These are phyloP conservation scores for Argyresthia albistria DNA, from an alignment of 2,888 invertebrate genomes.

Conservation along the genomic window DNA sequence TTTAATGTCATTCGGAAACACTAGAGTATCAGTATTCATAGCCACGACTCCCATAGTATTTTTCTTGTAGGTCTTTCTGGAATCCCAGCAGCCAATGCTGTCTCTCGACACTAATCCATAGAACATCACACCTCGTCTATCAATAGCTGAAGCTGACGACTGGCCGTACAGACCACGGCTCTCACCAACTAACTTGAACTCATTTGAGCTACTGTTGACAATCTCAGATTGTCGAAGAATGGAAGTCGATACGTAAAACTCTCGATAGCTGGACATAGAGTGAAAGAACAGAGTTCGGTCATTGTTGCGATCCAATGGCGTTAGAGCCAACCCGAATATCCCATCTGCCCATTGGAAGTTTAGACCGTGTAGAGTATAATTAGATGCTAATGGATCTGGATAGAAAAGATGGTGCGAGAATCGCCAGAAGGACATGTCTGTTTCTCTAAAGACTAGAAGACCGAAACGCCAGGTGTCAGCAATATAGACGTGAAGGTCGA, in stretches of 20 bases:
- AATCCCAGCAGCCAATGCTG: constrained; percentile 86
- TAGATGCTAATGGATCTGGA: constrained; percentile 81
- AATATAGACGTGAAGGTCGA: constrained; percentile 76
- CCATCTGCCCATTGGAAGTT: constrained; percentile 89
- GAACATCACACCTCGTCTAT: constrained; percentile 81
- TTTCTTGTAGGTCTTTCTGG: constrained; percentile 76
- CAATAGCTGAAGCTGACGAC: constrained; percentile 81
- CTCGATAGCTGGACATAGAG: constrained; percentile 85
- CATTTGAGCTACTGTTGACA: constrained; percentile 36
- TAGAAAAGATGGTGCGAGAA: constrained; percentile 79
- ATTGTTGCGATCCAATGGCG: constrained; percentile 57
- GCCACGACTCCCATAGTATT: constrained; percentile 76
- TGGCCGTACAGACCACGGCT: constrained; percentile 77
- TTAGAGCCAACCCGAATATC: constrained; percentile 81
- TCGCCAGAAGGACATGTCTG: constrained; percentile 72
- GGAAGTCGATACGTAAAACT: constrained; percentile 80
- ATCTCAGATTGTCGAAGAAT: constrained; percentile 73
- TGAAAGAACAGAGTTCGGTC: constrained; percentile 83
- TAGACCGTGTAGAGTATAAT: constrained; percentile 81
- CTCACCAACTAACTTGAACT: constrained; percentile 49
- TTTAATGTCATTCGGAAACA: constrained; percentile 87
- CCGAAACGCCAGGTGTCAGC: constrained; percentile 81
- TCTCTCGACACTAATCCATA: constrained; percentile 84
- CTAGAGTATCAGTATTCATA: constrained; percentile 72
- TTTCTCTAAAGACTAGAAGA: constrained; percentile 74